Base-by-base conservation (phyloP, 2,888 invertebrate genomes). In the Elmis aenea region DNA sequence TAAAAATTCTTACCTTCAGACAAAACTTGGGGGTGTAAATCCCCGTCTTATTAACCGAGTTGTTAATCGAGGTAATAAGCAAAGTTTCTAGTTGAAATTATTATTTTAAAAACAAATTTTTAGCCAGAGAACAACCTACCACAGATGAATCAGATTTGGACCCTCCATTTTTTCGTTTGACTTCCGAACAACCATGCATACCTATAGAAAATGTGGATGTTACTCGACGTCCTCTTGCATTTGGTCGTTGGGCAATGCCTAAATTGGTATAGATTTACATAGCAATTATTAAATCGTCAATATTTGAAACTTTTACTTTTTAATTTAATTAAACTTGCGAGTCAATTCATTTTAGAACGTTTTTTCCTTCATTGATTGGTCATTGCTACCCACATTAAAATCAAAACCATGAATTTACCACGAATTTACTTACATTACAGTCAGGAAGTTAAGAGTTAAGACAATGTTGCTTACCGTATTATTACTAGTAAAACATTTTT, bases 231-330 rank as follows among this genome's bases (percentile, higher is more conserved):
- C 62, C 64, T 12, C 42, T 64, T 18, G 72, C 67, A 14, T 73
- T 65, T 51, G 72, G 69, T 13, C 50, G 57, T 46, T 60, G 55
- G 50, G 71, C 69, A 10, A 50, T 74, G 32, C 68, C 69, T 3
- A 66, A 66, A 61, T 50, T 71, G 49, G 64, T 65, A 58, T 35
- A n/a, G n/a, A 18, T 14, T 24, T 26, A 14, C 10, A 26, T 28
- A n/a, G n/a, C n/a, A n/a, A n/a, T n/a, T n/a, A n/a, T n/a, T n/a
- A n/a, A n/a, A n/a, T n/a, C n/a, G n/a, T n/a, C n/a, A n/a, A n/a
- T n/a, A n/a, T n/a, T n/a, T n/a, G n/a, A n/a, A n/a, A n/a, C n/a
- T n/a, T n/a, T n/a, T n/a, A n/a, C n/a, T n/a, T n/a, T n/a, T n/a
- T n/a, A n/a, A n/a, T n/a, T n/a, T n/a, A n/a, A n/a, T n/a, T n/a